These are phyloP conservation scores for Drosophila prosaltans DNA, from an alignment of 1,140 invertebrate genomes.

Conservation along the genomic window DNA sequence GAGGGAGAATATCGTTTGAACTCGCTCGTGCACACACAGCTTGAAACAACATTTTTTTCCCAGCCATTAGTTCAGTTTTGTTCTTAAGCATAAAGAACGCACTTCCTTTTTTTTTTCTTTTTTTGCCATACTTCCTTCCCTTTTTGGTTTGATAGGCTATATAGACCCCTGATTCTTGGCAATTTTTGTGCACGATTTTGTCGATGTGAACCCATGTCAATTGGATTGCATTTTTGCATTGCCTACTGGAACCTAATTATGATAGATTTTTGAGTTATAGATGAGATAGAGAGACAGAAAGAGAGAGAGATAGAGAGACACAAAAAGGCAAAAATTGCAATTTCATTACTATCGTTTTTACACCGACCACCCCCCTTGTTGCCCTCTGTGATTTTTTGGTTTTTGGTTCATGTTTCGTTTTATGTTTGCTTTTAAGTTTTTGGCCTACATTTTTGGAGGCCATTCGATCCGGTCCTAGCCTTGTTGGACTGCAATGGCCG, in stretches of 20 bases:
- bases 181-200: conserved; percentile 69
- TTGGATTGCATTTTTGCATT: conserved; percentile 10
- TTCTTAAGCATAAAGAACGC: conserved; percentile 45
- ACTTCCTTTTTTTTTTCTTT: conserved; percentile 49
- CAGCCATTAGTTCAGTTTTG: conserved; percentile 71
- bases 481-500: too few species aligned
- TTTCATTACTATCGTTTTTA: conserved; percentile 5
- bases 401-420: neutral
- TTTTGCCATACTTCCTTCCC: too few species aligned
- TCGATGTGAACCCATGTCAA: conserved; percentile 28
- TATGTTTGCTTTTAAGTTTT: conserved; percentile 35
- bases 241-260: conserved; percentile 41
- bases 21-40: conserved; percentile 77
- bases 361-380: neutral
- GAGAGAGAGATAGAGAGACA: too few species aligned
- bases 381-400: conserved; percentile 15
- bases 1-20: conserved; percentile 68
- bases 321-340: conserved; percentile 18
- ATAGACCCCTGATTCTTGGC: conserved; percentile 6
- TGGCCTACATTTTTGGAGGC: conserved; percentile 60
- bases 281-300: neutral
- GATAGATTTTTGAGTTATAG: conserved; percentile 33
- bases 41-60: conserved; percentile 78
- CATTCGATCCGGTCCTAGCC: conserved; percentile 13
- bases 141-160: neutral